These are phyloP conservation scores for Gymnocephalus cernua DNA, from an alignment of 2,113 vertebrate species.

Conservation along the genomic window DNA sequence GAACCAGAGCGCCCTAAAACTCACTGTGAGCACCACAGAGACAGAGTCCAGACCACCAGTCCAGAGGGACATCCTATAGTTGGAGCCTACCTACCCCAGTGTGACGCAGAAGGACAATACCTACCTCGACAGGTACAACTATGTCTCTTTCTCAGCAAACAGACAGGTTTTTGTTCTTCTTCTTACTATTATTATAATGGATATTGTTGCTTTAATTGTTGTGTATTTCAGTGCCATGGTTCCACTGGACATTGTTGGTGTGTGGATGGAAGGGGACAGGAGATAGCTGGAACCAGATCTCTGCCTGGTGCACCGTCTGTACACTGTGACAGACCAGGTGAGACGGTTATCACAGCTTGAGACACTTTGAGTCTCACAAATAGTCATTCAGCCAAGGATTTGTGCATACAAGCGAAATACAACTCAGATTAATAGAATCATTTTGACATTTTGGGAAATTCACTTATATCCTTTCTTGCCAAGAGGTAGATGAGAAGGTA, in stretches of 20 bases:
- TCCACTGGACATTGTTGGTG: slow-evolving; percentile 90
- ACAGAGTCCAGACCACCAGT: slow-evolving; percentile 44
- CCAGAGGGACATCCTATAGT: slow-evolving; percentile 30
- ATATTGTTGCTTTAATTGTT: neutral
- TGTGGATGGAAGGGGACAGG: slow-evolving; percentile 83
- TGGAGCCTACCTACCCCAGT: slow-evolving; percentile 82
- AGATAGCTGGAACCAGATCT: slow-evolving; percentile 85
- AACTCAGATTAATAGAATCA: too few species aligned
- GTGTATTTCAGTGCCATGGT: slow-evolving; percentile 81
- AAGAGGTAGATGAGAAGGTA: neutral
- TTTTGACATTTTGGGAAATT: too few species aligned
- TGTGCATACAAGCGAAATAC: neutral
- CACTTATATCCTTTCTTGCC: too few species aligned
- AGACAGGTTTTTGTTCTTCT: neutral
- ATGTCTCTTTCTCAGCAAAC: neutral
- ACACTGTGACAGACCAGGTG: slow-evolving; percentile 82
- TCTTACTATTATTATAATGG: neutral
- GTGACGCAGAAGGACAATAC: slow-evolving; percentile 82
- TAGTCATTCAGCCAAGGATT: neutral
- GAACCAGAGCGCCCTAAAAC: slow-evolving; percentile 60
- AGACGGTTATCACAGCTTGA: slow-evolving; percentile 1
- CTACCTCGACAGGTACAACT: slow-evolving; percentile 64
- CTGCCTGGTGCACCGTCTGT: slow-evolving; percentile 65
- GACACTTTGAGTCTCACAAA: neutral
- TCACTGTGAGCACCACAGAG: slow-evolving; percentile 82